These are phyloP conservation scores for Benthosema pterotum DNA, from an alignment of 2,797 vertebrate species.

Conservation along the genomic window DNA sequence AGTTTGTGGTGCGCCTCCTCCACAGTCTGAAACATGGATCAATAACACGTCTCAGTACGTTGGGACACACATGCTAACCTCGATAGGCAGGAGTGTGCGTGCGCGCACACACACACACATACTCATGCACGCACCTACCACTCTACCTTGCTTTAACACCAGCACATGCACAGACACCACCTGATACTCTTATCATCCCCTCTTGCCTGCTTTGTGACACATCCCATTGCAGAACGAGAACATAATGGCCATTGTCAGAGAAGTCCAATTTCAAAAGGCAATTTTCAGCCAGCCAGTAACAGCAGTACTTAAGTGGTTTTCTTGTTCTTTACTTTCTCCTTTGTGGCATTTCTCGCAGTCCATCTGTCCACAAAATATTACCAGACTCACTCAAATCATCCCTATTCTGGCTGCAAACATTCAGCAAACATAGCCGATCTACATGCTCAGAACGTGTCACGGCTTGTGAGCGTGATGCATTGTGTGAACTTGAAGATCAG, in stretches of 20 bases:
- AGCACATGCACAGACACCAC: conserved; percentile 13
- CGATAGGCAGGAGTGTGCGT: conserved; percentile 6
- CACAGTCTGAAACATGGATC: conserved; percentile 70
- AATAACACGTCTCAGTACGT: conserved; percentile 57
- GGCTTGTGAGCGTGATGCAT: no score
- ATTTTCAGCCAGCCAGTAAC: conserved; percentile 72
- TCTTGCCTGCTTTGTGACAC: conserved; percentile 65
- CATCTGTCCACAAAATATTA: conserved; percentile 58
- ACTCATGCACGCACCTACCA: conserved; percentile 16
- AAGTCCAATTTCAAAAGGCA: conserved; percentile 73
- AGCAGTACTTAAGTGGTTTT: conserved; percentile 71
- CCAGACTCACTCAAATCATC: conserved; percentile 65
- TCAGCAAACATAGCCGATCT: no score
- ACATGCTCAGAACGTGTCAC: no score
- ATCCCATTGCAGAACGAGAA: conserved; percentile 64
- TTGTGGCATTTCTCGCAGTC: conserved; percentile 63
- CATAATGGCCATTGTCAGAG: conserved; percentile 75
- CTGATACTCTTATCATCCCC: conserved; percentile 63
- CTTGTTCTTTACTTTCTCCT: conserved; percentile 64
- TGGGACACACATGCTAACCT: conserved; percentile 17
- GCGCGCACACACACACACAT: conserved; percentile 2
- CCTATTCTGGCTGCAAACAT: no score
- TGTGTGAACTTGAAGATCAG: no score
- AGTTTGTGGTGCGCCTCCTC: conserved; percentile 80
- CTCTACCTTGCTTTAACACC: background rate